Base-by-base conservation (phyloP, 1,140 invertebrate species). In the Centruroides sculpturatus region DNA sequence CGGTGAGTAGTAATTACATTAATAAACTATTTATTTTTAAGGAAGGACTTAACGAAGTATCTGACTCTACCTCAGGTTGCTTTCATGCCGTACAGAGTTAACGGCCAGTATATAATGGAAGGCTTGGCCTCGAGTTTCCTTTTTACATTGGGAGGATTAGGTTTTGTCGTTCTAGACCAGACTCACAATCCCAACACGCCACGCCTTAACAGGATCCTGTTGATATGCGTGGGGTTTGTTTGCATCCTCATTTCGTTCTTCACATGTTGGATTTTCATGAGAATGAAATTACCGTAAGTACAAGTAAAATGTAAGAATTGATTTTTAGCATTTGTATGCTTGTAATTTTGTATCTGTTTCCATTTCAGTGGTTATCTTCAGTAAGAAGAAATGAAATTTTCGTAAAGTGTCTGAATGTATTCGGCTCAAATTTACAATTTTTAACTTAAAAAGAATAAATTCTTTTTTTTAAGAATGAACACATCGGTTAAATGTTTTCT, bases 91-190 rank as follows among this genome's bases (percentile, higher is more conserved):
- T 96, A 97, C 73, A 78, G 95, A 68, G 92, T 98, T 0, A 98
- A 98, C 77, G 95, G 93, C 0, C 94, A 98, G 73, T 98, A 98
- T 71, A 98, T 98, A 49, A 95, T 98, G 89, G 94, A 98, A 79
- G 95, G 95, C 2, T 75, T 98, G 59, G 94, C 94, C 11, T 92
- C 92, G 35, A 94, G 91, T 75, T 98, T 98, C 71, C 78, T 98
- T 5, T 98, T 98, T 74, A 92, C 91, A 0, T 78, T 97, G 51
- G 94, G 95, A 55, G 93, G 93, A 3, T 75, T 98, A 41, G 96
- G 96, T 5, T 98, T 98, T 75, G 92, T 99, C 9, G 86, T 99
- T 61, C 76, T 99, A 54, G 95, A 99, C 74, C 84, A 90, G 66
- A 95, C 92, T 0, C 92, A 97, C 72, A 86, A 86, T 66, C 88